Evolutionary conservation across 2,888 invertebrate genomes (phyloP).

Genomic region (Tromatobia lineatoria): DNA sequence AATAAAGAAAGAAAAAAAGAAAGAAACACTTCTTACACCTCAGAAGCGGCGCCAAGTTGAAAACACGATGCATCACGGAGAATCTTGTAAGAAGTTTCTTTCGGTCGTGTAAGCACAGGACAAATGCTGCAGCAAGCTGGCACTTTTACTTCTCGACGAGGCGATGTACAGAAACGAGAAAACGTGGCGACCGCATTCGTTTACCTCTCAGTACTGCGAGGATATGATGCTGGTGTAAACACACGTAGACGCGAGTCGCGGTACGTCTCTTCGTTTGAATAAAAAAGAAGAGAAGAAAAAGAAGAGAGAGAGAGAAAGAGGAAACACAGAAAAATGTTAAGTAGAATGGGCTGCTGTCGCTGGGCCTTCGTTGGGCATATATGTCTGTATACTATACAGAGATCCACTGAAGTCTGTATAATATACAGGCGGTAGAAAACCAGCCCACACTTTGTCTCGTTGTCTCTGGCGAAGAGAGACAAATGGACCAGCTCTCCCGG

Average conservation of each 20-base stretch:
- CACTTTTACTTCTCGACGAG: conserved; percentile 33
- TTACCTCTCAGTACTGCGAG: not conserved
- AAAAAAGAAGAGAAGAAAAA: conserved; percentile 32
- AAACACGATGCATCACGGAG: conserved; percentile 10
- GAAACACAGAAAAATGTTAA: conserved; percentile 46
- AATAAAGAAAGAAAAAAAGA: not conserved
- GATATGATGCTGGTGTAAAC: conserved; percentile 21
- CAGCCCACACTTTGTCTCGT: conserved; percentile 65
- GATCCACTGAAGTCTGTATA: conserved; percentile 39
- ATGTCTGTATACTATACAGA: too few relatives aligned
- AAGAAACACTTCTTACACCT: not conserved
- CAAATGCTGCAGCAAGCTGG: conserved; percentile 1
- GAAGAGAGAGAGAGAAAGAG: not conserved
- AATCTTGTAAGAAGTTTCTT: conserved; percentile 15
- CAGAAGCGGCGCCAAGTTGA: not conserved
- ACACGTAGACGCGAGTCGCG: conserved; percentile 3
- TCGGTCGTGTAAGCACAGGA: not conserved
- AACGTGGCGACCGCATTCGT: conserved; percentile 37
- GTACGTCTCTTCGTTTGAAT: conserved; percentile 55
- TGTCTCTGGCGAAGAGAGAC: conserved; percentile 60
- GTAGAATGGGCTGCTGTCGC: conserved; percentile 59
- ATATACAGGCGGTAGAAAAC: conserved; percentile 38
- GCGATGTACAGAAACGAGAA: conserved; percentile 27
- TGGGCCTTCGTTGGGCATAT: conserved; percentile 49
- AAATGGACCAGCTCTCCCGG: conserved; percentile 59